Base-by-base conservation (phyloP, 2,888 invertebrate genomes). In the Argyra leucocephala region DNA sequence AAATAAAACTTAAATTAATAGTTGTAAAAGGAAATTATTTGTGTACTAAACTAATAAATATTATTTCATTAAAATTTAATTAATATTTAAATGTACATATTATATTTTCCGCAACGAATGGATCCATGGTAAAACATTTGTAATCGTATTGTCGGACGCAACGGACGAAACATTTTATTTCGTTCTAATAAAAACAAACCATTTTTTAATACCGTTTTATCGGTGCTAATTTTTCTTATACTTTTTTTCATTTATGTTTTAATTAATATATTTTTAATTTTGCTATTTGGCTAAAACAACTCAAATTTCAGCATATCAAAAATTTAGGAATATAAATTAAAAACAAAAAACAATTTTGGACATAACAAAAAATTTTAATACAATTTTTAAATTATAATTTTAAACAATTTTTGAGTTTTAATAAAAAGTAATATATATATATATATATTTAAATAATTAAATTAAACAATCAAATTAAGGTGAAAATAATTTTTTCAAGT, bases 121-220 rank as follows among this genome's bases (percentile, higher is more conserved):
- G n/a, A n/a, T n/a, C n/a, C n/a, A n/a, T n/a, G n/a, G n/a, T n/a
- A 73, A 74, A 71, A 77, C 77, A 76, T 76, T 76, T 76, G 74
- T 75, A 75, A 76, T 75, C 76, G 70, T 74, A 74, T 74, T 76
- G 76, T 73, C 76, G 76, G 73, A 73, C 73, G 71, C 74, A 75
- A 71, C 69, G 72, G 74, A 74, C 69, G 75, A 73, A 74, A 74
- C 74, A 73, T 75, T 75, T 74, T 73, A 73, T 75, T 76, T 74
- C 23, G 12, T 59, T 23, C 23, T 59, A 22, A 22, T 57, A 10
- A 18, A 48, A 48, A 48, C 18, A 48, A 48, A 48, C 1, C 1
- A 48, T 18, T 48, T 48, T 48, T 48, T 48, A 48, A 48, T 18
- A 48, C 48, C 48, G 48, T 48, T 48, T 48, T 22, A 3, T 59